Evolutionary conservation across 2,888 invertebrate genomes (phyloP).

Genomic region (Omphaloscelis lunosa): DNA sequence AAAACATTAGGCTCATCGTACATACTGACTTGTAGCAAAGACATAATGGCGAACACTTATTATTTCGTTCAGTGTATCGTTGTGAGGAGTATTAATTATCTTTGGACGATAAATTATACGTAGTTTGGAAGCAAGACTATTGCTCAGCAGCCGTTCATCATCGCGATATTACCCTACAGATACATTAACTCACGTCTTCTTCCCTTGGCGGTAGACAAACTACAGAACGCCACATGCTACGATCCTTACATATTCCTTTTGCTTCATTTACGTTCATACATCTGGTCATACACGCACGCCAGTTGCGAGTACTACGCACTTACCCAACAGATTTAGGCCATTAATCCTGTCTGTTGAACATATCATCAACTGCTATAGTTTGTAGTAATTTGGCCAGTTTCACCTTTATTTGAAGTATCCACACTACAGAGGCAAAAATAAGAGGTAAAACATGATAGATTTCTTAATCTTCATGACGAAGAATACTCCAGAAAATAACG

Average conservation of each 20-base stretch:
- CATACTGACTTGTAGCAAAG: not conserved
- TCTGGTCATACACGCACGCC: too few relatives aligned
- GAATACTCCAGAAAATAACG: not conserved
- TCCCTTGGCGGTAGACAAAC: too few relatives aligned
- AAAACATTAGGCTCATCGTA: not conserved
- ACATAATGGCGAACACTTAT: too few relatives aligned
- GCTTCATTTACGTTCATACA: too few relatives aligned
- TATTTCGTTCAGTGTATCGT: not conserved
- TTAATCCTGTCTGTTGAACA: not conserved
- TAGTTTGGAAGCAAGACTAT: not conserved
- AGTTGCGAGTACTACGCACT: too few relatives aligned
- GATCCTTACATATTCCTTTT: too few relatives aligned
- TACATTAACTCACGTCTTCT: too few relatives aligned
- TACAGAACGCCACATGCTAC: too few relatives aligned
- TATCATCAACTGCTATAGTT: not conserved
- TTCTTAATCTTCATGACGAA: not conserved
- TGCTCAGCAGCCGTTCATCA: not conserved
- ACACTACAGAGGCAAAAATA: not conserved
- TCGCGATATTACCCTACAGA: too few relatives aligned
- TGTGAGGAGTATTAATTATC: rapidly evolving
- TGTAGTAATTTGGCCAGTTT: not conserved
- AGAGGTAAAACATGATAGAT: rapidly evolving
- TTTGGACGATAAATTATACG: not conserved
- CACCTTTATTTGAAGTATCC: not conserved
- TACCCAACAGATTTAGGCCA: too few relatives aligned